Base-by-base conservation (phyloP, 2,888 invertebrate species). In the Amblyjoppa fuscipennis region DNA sequence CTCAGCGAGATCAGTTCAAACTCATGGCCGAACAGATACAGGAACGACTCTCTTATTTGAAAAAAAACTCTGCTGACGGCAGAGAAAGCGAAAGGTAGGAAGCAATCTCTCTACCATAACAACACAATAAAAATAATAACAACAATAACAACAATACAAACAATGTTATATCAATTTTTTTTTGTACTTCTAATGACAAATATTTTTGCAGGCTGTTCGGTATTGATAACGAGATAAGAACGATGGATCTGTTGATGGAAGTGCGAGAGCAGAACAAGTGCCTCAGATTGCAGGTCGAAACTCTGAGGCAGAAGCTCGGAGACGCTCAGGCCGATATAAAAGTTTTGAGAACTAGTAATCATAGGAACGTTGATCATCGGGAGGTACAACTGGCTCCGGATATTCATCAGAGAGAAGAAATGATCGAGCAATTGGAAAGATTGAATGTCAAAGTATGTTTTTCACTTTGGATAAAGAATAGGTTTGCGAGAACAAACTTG, bases 1-100 rank as follows among this genome's bases (percentile, higher is more conserved):
- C 96, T 90, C 97, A 98, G 92, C 95, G 97, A 45, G 98, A 98
- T 93, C 96, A 97, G 91, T 98, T 96, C 91, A 97, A 97, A 93
- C 93, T 97, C 9, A 96, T 98, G 95, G 97, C 97, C 0, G 98
- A 98, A 91, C 97, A 98, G 89, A 94, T 97, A 25, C 96, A 97
- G 90, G 94, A 95, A 77, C 93, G 95, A 6, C 95, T 95, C 90
- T 93, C 95, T 13, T 93, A 95, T 16, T 93, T 95, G 70, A 95
- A 95, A 81, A 95, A 94, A 64, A 94, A 94, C 73, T 87, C 88
- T 4, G 86, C 80, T 11, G 91, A 91, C 53, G 70, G 86, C 11
- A 90, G 88, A 82, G 88, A 88, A 13, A 75, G 85, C 3, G 91
- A 90, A 73, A 86, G 91, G 90, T 93, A 87, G 51, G 66, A 49